Conservation (phyloP, 2,888 invertebrate genomes). For the Cinara cedri region DNA sequence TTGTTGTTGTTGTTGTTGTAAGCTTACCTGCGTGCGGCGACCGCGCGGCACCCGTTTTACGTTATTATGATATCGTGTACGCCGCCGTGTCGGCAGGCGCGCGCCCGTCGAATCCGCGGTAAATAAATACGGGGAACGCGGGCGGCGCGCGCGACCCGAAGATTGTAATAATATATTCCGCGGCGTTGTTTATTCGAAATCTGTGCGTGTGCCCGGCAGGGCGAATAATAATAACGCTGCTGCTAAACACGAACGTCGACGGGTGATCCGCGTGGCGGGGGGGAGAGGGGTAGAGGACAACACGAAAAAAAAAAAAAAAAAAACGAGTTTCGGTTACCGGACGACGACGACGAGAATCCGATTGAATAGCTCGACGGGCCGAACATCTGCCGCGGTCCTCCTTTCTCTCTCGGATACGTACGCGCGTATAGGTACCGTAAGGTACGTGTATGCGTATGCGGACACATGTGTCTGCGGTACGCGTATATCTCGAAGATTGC, state of each 20-base stretch:
- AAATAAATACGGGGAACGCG: no score
- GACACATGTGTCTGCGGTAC: neutral
- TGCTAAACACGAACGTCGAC: no score
- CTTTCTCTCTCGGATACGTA: neutral
- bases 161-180: no score
- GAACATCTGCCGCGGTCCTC: neutral
- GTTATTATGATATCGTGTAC: neutral
- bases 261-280: no score
- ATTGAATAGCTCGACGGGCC: slow-evolving; percentile 23
- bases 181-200: slow-evolving; percentile 50
- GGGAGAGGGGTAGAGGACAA: no score
- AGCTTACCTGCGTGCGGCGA: no score
- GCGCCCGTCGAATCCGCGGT: no score
- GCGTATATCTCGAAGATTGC: slow-evolving; percentile 22
- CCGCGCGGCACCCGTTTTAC: no score
- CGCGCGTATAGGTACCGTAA: neutral
- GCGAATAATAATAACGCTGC: slow-evolving; percentile 6
- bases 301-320: neutral
- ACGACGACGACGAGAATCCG: slow-evolving; percentile 23
- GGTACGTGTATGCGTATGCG: slow-evolving; percentile 7
- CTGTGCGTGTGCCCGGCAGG: slow-evolving; percentile 18
- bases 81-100: neutral
- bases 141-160: neutral
- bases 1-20: no score
- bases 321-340: slow-evolving; percentile 48